These are phyloP conservation scores for Belgica antarctica DNA, from an alignment of 2,888 invertebrate species.

Conservation along the genomic window DNA sequence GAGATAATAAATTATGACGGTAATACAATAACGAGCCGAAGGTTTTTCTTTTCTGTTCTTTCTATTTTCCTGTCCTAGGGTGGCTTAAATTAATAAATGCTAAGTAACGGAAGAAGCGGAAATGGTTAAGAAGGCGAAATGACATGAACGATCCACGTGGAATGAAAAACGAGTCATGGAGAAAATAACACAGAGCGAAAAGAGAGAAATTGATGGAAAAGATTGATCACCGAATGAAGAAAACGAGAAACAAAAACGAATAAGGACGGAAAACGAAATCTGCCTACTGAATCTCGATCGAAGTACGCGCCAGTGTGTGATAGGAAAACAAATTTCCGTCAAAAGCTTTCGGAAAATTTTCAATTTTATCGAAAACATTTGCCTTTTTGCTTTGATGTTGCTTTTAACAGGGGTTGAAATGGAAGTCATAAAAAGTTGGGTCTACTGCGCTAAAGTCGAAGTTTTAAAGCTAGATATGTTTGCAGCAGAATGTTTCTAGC, in stretches of 20 bases:
- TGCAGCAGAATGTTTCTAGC: too few relatives aligned
- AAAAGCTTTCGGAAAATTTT: too few relatives aligned
- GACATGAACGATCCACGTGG: not conserved
- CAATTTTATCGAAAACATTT: too few relatives aligned
- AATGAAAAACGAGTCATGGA: too few relatives aligned
- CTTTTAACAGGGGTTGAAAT: too few relatives aligned
- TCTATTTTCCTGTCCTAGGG: not conserved
- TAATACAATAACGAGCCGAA: not conserved
- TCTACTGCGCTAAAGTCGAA: too few relatives aligned
- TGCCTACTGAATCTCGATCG: not conserved
- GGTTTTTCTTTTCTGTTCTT: not conserved
- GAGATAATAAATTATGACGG: not conserved
- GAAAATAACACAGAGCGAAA: too few relatives aligned
- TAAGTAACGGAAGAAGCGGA: not conserved
- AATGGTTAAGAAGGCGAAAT: not conserved
- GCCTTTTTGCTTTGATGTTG: too few relatives aligned
- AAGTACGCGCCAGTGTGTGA: too few relatives aligned
- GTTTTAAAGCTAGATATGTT: too few relatives aligned
- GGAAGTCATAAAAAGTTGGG: too few relatives aligned
- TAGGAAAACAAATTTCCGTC: too few relatives aligned
- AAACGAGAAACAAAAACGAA: not conserved
- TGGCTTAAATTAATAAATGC: not conserved
- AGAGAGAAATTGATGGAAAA: not conserved
- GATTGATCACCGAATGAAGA: not conserved
- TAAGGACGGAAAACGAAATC: not conserved